phyloP scores from a whole-genome alignment of 2,113 vertebrate species.

The Neodontobutis hainanensis region DNA sequence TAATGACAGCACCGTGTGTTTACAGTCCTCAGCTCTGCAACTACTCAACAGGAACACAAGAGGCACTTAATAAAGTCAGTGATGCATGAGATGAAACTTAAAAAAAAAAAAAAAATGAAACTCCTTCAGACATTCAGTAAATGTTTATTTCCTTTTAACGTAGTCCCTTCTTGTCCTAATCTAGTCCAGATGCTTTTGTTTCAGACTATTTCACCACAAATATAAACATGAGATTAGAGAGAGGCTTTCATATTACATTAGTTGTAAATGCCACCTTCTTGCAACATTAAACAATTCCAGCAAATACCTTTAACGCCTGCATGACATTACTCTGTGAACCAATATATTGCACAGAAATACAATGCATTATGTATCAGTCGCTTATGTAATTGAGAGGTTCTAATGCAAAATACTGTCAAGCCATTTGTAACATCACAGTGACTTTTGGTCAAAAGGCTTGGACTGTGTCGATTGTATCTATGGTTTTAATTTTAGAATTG shows the following conservation, averaged over 20 bases:
- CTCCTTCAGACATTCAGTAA: conserved; percentile 9
- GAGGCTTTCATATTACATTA: neutral
- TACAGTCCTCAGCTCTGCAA: conserved; percentile 54
- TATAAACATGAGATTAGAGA: neutral
- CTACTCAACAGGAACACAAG: conserved; percentile 51
- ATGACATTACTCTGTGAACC: neutral
- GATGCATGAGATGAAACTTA: conserved; percentile 48
- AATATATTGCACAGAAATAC: neutral
- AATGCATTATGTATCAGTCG: neutral
- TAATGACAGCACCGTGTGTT: conserved; percentile 62
- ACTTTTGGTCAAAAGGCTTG: neutral
- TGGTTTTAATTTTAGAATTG: conserved; percentile 36
- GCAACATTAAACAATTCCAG: neutral
- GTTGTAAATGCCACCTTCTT: neutral
- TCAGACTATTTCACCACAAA: neutral
- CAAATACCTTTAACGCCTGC: neutral
- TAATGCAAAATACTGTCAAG: neutral
- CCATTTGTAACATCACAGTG: neutral
- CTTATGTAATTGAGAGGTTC: too few relatives aligned
- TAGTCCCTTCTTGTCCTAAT: neutral
- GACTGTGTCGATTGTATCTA: conserved; percentile 35
- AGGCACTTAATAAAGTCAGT: conserved; percentile 72
- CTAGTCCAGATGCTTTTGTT: neutral
- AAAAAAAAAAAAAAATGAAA: conserved; percentile 56
- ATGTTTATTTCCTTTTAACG: conserved; percentile 20